These are phyloP conservation scores for Imbricaverruca yamaguchii DNA, from an alignment of 2,888 invertebrate species.

Conservation along the genomic window DNA sequence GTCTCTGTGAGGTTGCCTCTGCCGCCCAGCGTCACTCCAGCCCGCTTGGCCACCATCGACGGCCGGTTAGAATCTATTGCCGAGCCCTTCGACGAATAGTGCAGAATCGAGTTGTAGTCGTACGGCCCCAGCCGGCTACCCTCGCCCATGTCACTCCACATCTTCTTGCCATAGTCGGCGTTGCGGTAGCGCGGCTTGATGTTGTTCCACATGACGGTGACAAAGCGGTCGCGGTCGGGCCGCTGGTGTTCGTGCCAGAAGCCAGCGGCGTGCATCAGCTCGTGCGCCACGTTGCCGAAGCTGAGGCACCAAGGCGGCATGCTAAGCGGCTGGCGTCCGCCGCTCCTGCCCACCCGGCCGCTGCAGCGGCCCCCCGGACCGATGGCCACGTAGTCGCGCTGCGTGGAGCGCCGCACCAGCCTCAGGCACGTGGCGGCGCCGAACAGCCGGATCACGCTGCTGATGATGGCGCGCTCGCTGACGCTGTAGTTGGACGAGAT, in stretches of 20 bases:
- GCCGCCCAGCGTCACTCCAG: constrained; percentile 27
- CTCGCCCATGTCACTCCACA: background rate
- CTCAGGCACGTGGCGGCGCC: background rate
- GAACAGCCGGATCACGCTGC: background rate
- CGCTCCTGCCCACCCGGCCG: background rate
- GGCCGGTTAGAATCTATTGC: constrained; percentile 7
- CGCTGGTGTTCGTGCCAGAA: constrained; percentile 13
- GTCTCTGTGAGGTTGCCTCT: constrained; percentile 23
- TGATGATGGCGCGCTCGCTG: background rate
- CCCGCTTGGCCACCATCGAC: constrained; percentile 26
- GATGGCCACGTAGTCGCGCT: background rate
- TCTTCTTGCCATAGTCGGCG: background rate
- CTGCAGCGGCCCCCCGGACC: background rate
- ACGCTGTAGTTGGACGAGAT: background rate
- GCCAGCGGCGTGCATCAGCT: constrained; percentile 6
- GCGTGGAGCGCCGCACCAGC: background rate
- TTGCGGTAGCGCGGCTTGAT: background rate
- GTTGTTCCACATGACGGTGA: background rate
- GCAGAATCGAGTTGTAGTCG: constrained; percentile 27
- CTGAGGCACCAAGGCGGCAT: background rate
- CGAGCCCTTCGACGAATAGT: constrained; percentile 28
- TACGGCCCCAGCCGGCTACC: background rate
- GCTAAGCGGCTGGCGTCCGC: background rate
- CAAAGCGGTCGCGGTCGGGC: background rate
- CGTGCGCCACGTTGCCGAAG: constrained; percentile 2